A percentile compares a stretch with the other conserved stretches of the same genome.
Conservation (phyloP, 2,797 vertebrate species). For the Acropternis orthonyx region DNA sequence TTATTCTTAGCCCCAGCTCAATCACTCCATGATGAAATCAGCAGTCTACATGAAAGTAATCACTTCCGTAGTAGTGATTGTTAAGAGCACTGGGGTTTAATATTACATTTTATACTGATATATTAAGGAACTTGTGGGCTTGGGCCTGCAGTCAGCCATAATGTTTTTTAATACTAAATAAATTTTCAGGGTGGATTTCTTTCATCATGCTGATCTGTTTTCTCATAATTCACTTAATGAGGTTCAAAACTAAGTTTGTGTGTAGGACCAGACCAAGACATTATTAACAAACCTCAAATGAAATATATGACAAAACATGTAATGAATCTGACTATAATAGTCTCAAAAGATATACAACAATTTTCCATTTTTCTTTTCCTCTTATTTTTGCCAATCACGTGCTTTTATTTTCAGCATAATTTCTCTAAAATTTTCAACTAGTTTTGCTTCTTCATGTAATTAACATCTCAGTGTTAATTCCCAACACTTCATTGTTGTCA, state of each 20-base stretch:
- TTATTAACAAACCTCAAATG: constrained; percentile 33
- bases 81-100: neutral
- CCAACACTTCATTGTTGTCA: neutral
- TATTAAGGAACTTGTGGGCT: neutral
- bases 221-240: neutral
- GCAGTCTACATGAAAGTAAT: neutral
- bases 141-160: neutral
- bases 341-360: neutral
- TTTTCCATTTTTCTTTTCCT: neutral
- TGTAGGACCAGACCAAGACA: neutral
- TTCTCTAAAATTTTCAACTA: constrained; percentile 20
- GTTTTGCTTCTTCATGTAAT: constrained; percentile 4
- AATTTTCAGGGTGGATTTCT: neutral
- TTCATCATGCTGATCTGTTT: neutral
- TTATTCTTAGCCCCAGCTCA: neutral
- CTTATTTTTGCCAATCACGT: neutral
- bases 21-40: neutral
- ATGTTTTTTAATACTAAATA: neutral
- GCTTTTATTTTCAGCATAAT: constrained; percentile 35
- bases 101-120: neutral
- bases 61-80: neutral
- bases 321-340: constrained; percentile 17
- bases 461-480: neutral
- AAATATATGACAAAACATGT: constrained; percentile 28
- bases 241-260: neutral